phyloP scores from a whole-genome alignment of 2,888 invertebrate species.

The Drosophila tripunctata region DNA sequence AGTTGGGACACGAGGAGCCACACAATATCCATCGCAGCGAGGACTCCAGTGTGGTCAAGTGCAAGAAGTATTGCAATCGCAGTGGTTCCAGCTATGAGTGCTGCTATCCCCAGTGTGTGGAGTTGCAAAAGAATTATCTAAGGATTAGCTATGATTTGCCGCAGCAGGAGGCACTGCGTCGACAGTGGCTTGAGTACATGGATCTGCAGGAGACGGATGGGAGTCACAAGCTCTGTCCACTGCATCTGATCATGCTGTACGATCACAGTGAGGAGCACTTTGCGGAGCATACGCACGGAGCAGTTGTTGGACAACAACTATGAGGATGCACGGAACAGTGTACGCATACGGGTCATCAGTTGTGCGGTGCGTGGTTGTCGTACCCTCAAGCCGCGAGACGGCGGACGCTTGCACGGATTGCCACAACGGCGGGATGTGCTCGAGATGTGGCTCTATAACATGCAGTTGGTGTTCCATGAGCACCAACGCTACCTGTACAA shows the following conservation, averaged over 20 bases:
- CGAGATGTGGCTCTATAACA: conserved; percentile 74
- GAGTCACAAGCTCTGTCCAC: conserved; percentile 54
- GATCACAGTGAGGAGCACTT: conserved; percentile 48
- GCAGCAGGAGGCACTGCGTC: conserved; percentile 28
- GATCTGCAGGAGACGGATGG: conserved; percentile 7
- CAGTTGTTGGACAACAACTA: conserved; percentile 41
- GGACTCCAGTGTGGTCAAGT: not conserved
- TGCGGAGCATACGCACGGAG: conserved; percentile 22
- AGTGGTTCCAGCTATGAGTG: conserved; percentile 35
- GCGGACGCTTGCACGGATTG: conserved; percentile 56
- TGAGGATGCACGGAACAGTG: conserved; percentile 36
- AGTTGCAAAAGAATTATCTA: conserved; percentile 42
- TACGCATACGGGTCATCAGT: conserved; percentile 50
- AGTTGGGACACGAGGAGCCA: conserved; percentile 58
- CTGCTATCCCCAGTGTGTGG: conserved; percentile 64
- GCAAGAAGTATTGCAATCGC: conserved; percentile 24
- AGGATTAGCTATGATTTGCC: conserved; percentile 57
- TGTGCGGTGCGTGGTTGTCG: conserved; percentile 62
- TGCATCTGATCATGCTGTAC: conserved; percentile 65
- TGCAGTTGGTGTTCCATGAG: conserved; percentile 62
- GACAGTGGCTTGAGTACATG: conserved; percentile 48
- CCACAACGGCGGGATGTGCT: conserved; percentile 60
- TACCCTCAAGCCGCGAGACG: conserved; percentile 53
- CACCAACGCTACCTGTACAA: conserved; percentile 67
- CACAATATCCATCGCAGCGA: conserved; percentile 29